These are phyloP conservation scores for Pristionchus mayeri DNA, from an alignment of 2,888 invertebrate genomes.

Conservation along the genomic window DNA sequence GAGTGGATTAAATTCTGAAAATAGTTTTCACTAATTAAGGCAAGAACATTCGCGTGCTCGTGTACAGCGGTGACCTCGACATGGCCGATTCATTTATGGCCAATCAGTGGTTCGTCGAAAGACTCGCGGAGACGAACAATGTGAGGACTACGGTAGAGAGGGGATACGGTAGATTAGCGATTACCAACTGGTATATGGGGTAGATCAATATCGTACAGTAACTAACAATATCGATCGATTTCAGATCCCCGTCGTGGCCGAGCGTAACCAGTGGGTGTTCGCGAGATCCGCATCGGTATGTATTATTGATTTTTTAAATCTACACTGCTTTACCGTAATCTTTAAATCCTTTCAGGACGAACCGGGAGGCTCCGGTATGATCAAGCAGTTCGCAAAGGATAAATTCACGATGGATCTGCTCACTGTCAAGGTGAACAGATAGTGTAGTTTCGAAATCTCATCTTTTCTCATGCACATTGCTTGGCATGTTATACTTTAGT, in stretches of 20 bases:
- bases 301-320: background rate
- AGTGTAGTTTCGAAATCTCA: background rate
- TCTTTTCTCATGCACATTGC: too few relatives aligned
- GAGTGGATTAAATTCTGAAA: too few relatives aligned
- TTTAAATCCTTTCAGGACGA: constrained; percentile 20
- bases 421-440: constrained; percentile 60
- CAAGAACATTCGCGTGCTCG: constrained; percentile 61
- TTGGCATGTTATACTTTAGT: too few relatives aligned
- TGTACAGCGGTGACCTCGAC: constrained; percentile 73
- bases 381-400: constrained; percentile 56
- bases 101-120: constrained; percentile 71
- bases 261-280: constrained; percentile 59
- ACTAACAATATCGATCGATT: background rate
- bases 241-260: constrained; percentile 53
- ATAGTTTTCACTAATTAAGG: too few relatives aligned
- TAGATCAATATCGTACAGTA: too few relatives aligned
- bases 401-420: constrained; percentile 58
- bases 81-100: constrained; percentile 69
- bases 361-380: constrained; percentile 54
- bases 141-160: background rate
- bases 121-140: constrained; percentile 48
- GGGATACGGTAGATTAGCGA: too few relatives aligned
- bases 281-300: constrained; percentile 49
- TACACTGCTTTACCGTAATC: too few relatives aligned
- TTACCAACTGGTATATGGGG: background rate